Conservation (phyloP, 2,113 vertebrate genomes). For the Ardeotis arabs region DNA sequence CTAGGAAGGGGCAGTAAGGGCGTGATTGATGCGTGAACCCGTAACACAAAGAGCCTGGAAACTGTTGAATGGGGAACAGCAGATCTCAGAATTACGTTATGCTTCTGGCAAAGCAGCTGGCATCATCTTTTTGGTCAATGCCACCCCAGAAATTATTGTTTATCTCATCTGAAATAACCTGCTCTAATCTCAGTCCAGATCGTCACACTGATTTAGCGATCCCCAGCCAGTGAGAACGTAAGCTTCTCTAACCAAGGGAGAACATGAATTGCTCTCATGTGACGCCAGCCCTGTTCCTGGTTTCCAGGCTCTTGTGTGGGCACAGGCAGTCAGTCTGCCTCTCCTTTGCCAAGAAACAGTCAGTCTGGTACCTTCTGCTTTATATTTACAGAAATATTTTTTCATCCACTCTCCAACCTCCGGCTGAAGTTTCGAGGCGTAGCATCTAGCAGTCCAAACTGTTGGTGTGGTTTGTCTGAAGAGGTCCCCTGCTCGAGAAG, state of each 20-base stretch:
- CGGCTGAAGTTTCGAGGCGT: background rate
- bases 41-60: background rate
- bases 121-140: background rate
- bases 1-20: background rate
- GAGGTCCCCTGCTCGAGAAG: background rate
- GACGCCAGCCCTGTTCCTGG: background rate
- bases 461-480: background rate
- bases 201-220: background rate
- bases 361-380: conserved; percentile 14
- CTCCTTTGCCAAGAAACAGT: background rate
- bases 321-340: background rate
- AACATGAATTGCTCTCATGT: background rate
- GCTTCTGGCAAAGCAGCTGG: background rate
- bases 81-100: background rate
- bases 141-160: background rate
- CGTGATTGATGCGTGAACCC: background rate
- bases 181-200: background rate
- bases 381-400: background rate
- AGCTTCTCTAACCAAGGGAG: background rate
- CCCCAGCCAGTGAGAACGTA: background rate
- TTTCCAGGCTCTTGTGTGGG: background rate
- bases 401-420: background rate
- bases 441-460: background rate
- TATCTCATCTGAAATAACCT: background rate
- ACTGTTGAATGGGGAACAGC: background rate